Evolutionary conservation across 2,797 vertebrate species (phyloP).

Genomic region (Hypotaenidia okinawae): DNA sequence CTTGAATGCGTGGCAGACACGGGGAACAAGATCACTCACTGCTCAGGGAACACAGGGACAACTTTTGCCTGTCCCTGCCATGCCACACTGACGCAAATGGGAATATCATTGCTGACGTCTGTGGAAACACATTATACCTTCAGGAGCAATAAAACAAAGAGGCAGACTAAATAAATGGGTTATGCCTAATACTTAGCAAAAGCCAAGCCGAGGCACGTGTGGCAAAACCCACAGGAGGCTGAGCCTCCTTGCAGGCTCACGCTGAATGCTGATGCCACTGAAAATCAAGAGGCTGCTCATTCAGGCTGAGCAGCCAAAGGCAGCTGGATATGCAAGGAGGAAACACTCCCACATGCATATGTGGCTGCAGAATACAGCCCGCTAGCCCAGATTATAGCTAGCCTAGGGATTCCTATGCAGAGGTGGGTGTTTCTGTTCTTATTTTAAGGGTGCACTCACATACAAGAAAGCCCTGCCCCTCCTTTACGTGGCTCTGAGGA

Average conservation of each 20-base stretch:
- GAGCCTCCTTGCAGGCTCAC: not conserved
- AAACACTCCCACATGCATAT: not conserved
- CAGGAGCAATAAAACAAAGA: not conserved
- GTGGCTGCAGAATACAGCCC: not conserved
- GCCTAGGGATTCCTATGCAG: not conserved
- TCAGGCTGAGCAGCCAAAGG: not conserved
- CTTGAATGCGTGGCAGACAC: rapidly evolving
- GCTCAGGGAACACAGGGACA: not conserved
- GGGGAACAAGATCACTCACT: not conserved
- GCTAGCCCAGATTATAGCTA: not conserved
- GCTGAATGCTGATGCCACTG: not conserved
- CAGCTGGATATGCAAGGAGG: not conserved
- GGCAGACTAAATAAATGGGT: not conserved
- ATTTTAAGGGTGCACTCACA: not conserved
- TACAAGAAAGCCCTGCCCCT: not conserved
- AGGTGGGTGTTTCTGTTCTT: not conserved
- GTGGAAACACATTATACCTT: not conserved
- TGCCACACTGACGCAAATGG: not conserved
- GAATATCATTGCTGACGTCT: not conserved
- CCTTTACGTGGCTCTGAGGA: not conserved
- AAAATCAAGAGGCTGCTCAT: not conserved
- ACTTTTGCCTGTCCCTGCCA: not conserved
- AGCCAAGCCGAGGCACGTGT: not conserved
- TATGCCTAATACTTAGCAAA: not conserved
- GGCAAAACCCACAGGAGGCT: not conserved